A percentile compares a stretch with the other conserved stretches of the same genome.
Conservation (phyloP, 1,140 invertebrate species). For the Temnothorax curvispinosus region DNA sequence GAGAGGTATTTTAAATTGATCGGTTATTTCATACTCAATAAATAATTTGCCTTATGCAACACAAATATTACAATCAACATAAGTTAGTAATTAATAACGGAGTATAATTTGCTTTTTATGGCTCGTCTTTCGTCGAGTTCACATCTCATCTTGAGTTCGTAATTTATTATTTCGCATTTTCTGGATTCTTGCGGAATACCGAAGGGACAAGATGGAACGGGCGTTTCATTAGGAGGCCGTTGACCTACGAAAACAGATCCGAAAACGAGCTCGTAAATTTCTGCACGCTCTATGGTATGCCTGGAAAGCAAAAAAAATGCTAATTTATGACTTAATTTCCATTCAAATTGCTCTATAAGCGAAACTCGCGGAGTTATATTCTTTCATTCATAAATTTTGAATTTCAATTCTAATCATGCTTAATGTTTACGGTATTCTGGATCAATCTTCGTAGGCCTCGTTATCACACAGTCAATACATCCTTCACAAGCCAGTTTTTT, state of each 20-base stretch:
- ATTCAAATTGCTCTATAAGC: background rate
- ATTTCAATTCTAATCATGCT: background rate
- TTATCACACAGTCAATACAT: background rate
- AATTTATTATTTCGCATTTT: conserved; percentile 14
- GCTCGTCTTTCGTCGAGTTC: background rate
- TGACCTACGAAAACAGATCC: conserved; percentile 19
- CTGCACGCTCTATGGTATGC: background rate
- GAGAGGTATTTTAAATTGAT: conserved; percentile 34
- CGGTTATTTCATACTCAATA: background rate
- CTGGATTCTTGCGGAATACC: background rate
- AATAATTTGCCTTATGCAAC: conserved; percentile 33
- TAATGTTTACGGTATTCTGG: background rate
- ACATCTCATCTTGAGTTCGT: background rate
- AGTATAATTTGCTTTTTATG: background rate
- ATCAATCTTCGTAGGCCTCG: conserved; percentile 8
- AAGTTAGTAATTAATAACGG: background rate
- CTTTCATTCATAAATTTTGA: background rate
- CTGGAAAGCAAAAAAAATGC: background rate
- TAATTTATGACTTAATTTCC: background rate
- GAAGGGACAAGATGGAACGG: background rate
- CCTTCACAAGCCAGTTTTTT: background rate
- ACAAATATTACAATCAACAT: background rate
- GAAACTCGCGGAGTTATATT: background rate
- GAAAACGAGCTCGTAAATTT: background rate
- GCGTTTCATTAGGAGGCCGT: background rate